Evolutionary conservation across 2,888 invertebrate genomes (phyloP).

Genomic region (Tachystola acroxantha): DNA sequence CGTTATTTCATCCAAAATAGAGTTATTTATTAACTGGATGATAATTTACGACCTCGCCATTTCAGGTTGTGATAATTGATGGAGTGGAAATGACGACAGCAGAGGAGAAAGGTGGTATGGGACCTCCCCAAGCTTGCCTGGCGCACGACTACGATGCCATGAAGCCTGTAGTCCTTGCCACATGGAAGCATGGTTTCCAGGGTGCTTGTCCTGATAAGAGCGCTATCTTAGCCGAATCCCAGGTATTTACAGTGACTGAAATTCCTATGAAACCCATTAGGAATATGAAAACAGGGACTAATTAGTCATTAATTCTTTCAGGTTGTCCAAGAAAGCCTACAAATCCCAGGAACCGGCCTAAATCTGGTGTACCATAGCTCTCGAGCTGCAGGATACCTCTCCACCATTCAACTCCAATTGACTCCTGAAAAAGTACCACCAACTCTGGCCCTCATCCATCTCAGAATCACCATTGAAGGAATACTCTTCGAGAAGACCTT

Average conservation of each 20-base stretch:
- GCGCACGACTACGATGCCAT: constrained; percentile 94
- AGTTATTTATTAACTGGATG: too few relatives aligned
- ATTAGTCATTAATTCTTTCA: constrained; percentile 29
- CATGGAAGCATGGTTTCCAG: constrained; percentile 97
- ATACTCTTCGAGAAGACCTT: constrained; percentile 94
- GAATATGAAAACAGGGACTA: background rate
- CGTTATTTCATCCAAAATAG: too few relatives aligned
- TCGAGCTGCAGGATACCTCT: constrained; percentile 94
- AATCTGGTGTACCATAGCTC: constrained; percentile 98
- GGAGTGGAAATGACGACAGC: constrained; percentile 89
- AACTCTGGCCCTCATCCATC: constrained; percentile 90
- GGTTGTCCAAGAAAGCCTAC: constrained; percentile 96
- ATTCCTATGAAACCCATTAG: background rate
- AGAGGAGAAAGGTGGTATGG: constrained; percentile 84
- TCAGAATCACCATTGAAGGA: constrained; percentile 96
- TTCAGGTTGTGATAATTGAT: constrained; percentile 93
- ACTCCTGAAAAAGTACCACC: constrained; percentile 91
- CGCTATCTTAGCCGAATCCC: constrained; percentile 92
- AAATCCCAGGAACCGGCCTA: constrained; percentile 96
- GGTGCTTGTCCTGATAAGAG: constrained; percentile 96
- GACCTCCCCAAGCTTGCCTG: constrained; percentile 87
- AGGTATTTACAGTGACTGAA: constrained; percentile 55
- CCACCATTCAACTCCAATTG: constrained; percentile 93
- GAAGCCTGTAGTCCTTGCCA: constrained; percentile 95
- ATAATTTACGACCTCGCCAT: constrained; percentile 1